Percentiles rank a stretch among this genome's conserved stretches.
Conservation (phyloP, 2,797 vertebrate genomes). For the Enteromius paludinosus region DNA sequence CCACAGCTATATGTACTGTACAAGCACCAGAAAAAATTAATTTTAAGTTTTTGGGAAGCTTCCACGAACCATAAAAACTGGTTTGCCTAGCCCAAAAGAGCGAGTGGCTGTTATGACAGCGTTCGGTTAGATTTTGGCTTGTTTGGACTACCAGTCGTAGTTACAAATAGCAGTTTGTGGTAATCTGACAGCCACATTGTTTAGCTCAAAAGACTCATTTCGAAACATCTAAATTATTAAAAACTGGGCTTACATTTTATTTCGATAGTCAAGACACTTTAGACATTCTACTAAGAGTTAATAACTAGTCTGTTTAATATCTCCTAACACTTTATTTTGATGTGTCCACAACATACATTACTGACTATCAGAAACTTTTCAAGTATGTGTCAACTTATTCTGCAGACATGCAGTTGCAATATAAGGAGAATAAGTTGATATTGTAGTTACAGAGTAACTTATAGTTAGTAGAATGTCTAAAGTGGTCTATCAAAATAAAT, state of each 20-base stretch:
- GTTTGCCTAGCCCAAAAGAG: conserved; percentile 9
- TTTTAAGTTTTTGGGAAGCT: not conserved
- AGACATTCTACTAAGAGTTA: too few species aligned
- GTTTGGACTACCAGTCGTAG: conserved; percentile 13
- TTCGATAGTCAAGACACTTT: too few species aligned
- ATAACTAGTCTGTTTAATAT: too few species aligned
- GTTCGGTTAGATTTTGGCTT: not conserved
- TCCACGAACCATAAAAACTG: conserved; percentile 30
- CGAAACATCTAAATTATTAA: not conserved
- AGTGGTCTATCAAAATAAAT: too few species aligned
- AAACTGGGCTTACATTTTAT: not conserved
- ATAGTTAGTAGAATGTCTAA: too few species aligned
- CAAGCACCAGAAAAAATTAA: not conserved
- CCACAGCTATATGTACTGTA: conserved; percentile 19
- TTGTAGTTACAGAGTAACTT: too few species aligned
- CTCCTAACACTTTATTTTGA: too few species aligned
- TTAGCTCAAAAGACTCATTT: conserved; percentile 1
- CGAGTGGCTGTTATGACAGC: conserved; percentile 20
- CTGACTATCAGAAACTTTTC: too few species aligned
- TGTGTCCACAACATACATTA: too few species aligned
- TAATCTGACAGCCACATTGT: not conserved
- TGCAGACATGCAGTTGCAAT: too few species aligned
- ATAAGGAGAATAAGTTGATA: too few species aligned
- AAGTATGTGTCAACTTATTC: too few species aligned
- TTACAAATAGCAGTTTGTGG: conserved; percentile 22